These are phyloP conservation scores for Meriones unguiculatus DNA, from an alignment of 2,113 vertebrate species.

Conservation along the genomic window DNA sequence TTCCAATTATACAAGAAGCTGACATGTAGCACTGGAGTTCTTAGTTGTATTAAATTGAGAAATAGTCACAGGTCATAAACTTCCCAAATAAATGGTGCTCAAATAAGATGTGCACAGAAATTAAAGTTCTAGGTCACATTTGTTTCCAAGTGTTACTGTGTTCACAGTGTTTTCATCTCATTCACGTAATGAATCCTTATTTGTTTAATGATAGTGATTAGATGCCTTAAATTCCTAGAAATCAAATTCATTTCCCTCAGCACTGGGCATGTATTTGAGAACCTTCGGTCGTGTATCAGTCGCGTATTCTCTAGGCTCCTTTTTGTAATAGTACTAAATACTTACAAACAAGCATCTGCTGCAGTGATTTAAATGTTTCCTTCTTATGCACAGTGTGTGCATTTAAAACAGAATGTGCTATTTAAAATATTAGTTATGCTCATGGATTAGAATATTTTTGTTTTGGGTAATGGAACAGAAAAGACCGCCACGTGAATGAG, in stretches of 20 bases:
- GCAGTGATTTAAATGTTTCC: conserved; percentile 71
- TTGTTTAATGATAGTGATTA: conserved; percentile 76
- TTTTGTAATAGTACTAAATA: conserved; percentile 71
- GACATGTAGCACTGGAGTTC: conserved; percentile 22
- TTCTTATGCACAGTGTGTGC: conserved; percentile 62
- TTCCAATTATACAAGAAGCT: conserved; percentile 34
- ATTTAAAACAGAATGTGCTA: conserved; percentile 76
- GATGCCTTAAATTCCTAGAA: conserved; percentile 73
- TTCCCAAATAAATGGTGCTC: conserved; percentile 61
- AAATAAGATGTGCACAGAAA: conserved; percentile 51
- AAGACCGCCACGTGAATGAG: background rate
- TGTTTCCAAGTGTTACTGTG: conserved; percentile 44
- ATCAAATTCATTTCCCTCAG: conserved; percentile 69
- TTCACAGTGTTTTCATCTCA: conserved; percentile 39
- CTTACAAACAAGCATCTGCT: conserved; percentile 77
- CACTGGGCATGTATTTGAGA: conserved; percentile 40
- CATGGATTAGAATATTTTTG: conserved; percentile 63
- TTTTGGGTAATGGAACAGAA: conserved; percentile 36
- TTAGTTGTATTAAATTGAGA: conserved; percentile 52
- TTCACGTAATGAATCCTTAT: conserved; percentile 71
- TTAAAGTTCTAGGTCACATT: conserved; percentile 70
- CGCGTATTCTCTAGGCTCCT: conserved; percentile 43
- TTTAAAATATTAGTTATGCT: conserved; percentile 74
- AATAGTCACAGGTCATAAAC: conserved; percentile 71
- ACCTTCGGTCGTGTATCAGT: conserved; percentile 34